Percentiles rank a stretch among this genome's conserved stretches.
phyloP scores from a whole-genome alignment of 2,113 vertebrate species.

The Bubo bubo region DNA sequence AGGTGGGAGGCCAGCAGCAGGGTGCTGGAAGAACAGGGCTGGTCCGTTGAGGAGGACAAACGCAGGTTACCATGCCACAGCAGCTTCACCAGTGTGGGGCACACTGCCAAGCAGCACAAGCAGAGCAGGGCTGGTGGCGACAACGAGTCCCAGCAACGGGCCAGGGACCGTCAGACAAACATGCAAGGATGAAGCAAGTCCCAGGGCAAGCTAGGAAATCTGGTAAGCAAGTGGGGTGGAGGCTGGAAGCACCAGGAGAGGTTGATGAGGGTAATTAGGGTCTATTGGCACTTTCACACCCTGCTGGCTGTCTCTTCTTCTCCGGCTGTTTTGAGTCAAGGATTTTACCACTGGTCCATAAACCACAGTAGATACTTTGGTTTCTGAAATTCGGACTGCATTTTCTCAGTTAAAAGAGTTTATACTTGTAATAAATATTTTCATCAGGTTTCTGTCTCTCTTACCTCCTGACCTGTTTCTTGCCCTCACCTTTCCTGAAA shows the following conservation, averaged over 20 bases:
- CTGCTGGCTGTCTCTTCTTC: neutral
- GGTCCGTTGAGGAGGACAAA: too few species aligned
- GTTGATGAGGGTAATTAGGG: neutral
- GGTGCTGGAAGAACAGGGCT: too few species aligned
- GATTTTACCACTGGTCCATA: neutral
- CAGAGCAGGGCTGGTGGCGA: too few species aligned
- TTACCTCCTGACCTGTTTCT: neutral
- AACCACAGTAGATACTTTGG: neutral
- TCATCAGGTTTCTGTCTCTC: neutral
- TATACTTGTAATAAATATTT: neutral
- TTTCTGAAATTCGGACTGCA: neutral
- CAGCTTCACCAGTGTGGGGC: too few species aligned
- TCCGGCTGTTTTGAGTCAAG: neutral
- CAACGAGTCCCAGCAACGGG: neutral
- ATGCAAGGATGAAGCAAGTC: neutral
- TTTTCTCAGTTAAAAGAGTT: neutral
- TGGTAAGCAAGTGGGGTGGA: neutral
- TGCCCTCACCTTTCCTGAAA: neutral
- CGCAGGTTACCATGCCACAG: too few species aligned
- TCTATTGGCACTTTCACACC: neutral
- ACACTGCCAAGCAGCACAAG: too few species aligned
- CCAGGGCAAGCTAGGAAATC: neutral
- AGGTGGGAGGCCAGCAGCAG: too few species aligned
- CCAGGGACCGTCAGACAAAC: neutral
- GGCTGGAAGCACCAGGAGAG: neutral